Percentiles rank a stretch among this genome's conserved stretches.
These are phyloP conservation scores for Pissodes strobi DNA, from an alignment of 1,140 invertebrate genomes.

Conservation along the genomic window DNA sequence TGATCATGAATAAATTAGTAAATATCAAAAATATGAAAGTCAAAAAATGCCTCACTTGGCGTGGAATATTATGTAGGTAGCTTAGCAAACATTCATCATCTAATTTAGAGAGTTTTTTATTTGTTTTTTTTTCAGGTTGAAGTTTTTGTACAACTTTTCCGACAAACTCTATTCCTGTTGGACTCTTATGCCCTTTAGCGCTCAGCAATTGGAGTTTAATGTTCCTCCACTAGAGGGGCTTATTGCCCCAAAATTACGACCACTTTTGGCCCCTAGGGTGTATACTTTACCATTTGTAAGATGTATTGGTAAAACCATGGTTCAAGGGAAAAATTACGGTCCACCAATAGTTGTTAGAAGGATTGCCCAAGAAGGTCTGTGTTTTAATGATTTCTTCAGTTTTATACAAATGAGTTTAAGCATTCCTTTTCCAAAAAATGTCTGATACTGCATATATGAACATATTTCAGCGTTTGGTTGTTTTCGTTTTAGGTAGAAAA, in stretches of 20 bases:
- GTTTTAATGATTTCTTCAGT: background rate
- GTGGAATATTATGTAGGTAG: too few species aligned
- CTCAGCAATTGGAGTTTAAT: constrained; percentile 55
- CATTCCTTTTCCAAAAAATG: too few species aligned
- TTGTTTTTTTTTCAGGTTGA: constrained; percentile 54
- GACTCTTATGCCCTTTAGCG: constrained; percentile 64
- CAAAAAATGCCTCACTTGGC: too few species aligned
- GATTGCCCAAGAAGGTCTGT: constrained; percentile 60
- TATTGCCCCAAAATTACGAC: constrained; percentile 59
- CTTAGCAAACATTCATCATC: too few species aligned
- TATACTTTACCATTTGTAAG: constrained; percentile 69
- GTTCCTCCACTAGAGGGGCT: constrained; percentile 56
- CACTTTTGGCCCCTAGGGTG: constrained; percentile 63
- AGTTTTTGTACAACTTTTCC: constrained; percentile 66
- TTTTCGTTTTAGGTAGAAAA: constrained; percentile 52
- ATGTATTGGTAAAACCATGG: constrained; percentile 69
- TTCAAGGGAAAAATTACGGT: constrained; percentile 70
- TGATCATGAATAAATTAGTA: background rate
- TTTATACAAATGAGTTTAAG: too few species aligned
- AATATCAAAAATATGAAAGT: too few species aligned
- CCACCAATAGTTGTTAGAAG: constrained; percentile 69
- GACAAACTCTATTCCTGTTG: constrained; percentile 68
- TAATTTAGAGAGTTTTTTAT: too few species aligned
- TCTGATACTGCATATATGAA: too few species aligned
- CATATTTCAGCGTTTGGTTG: background rate